Conservation (phyloP, 2,888 invertebrate species). For the Beris morrisii region DNA sequence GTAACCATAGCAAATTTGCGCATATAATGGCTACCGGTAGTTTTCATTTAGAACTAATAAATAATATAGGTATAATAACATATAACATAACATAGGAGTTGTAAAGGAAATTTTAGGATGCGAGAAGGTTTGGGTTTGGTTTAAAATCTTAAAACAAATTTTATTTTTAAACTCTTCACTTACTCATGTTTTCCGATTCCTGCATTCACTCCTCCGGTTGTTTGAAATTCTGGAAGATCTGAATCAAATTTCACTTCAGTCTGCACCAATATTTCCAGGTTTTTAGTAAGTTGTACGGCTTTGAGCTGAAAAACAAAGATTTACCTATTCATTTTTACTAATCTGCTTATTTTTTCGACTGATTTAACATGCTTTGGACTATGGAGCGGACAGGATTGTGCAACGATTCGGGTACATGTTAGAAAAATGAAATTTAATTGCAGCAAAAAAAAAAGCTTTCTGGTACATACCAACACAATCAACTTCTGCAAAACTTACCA, state of each 20-base stretch:
- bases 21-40: no score
- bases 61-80: no score
- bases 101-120: no score
- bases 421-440: not conserved
- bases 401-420: constrained; percentile 29
- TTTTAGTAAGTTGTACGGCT: constrained; percentile 78
- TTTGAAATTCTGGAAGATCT: constrained; percentile 88
- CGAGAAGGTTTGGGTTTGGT: no score
- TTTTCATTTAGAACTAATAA: no score
- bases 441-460: no score
- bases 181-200: constrained; percentile 56
- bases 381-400: not conserved
- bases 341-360: not conserved
- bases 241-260: constrained; percentile 87
- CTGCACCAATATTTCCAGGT: constrained; percentile 73
- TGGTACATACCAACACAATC: no score
- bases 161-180: constrained; percentile 21
- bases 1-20: no score
- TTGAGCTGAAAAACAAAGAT: constrained; percentile 71
- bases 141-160: no score
- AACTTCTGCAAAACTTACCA: no score
- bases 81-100: no score
- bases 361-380: not conserved
- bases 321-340: constrained; percentile 8
- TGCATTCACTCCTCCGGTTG: constrained; percentile 61